Base-by-base conservation (phyloP, 2,888 invertebrate species). In the Stenotaenia linearis region DNA sequence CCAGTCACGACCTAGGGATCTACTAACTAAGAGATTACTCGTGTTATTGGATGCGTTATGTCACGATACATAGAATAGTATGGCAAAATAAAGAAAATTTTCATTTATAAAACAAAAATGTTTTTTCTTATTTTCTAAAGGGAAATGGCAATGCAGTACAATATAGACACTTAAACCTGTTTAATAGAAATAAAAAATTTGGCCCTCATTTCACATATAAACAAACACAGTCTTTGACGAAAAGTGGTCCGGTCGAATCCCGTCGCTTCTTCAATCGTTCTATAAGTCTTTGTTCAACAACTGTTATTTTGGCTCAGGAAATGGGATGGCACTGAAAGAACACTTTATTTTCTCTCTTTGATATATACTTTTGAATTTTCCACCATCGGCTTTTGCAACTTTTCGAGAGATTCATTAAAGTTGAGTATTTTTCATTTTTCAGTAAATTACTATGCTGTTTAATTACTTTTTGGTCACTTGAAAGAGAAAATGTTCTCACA, bases 271-370 rank as follows among this genome's bases (percentile, higher is more conserved):
- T 45, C n/a, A n/a, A 45, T 50, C 50, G 50, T 50, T 50, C n/a
- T n/a, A 15, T 15, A n/a, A n/a, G 45, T 45, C n/a, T 45, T 18
- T 32, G 32, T n/a, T 45, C 45, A 45, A n/a, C 21, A 50, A 18
- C 18, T 50, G 15, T 40, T 50, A 50, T 50, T 50, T 50, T 50
- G 50, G 50, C 50, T 50, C 18, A 18, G 50, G 50, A n/a, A 50
- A 50, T n/a, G n/a, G 18, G 50, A 69, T 69, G 69, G 69, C 69
- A 69, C 69, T 69, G 25, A 69, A 69, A 69, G 69, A 69, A 69
- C 69, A 69, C 69, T 25, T 50, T 18, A 5, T 50, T 18, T 50
- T 50, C 50, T 50, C 18, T 50, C n/a, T 18, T 50, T n/a, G 15
- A 50, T 18, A 50, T 50, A 50, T 6, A n/a, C 18, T 50, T 50